Conservation (phyloP, 1,140 invertebrate genomes). For the Mesaphorura yosii region DNA sequence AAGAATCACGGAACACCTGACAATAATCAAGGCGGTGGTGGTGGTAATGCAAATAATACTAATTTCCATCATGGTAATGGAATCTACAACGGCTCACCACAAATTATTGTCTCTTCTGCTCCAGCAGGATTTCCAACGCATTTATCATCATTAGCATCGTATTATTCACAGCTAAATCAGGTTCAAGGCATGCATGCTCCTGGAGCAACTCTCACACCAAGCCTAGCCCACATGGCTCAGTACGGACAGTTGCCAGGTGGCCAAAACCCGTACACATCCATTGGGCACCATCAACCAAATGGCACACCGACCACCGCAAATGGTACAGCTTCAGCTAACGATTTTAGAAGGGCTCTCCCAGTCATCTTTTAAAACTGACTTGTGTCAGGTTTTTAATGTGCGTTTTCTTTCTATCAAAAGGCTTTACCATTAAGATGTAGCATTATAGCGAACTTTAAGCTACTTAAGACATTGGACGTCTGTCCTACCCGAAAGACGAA, state of each 20-base stretch:
- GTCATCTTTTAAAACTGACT: conserved; percentile 30
- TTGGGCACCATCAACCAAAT: conserved; percentile 23
- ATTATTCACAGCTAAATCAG: conserved; percentile 30
- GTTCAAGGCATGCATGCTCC: conserved; percentile 24
- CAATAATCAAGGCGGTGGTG: conserved; percentile 11
- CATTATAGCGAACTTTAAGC: not conserved
- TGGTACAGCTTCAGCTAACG: conserved; percentile 18
- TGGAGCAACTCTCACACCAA: conserved; percentile 12
- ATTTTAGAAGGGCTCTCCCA: conserved; percentile 28
- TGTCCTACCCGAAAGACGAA: not conserved
- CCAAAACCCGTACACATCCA: conserved; percentile 27
- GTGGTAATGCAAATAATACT: conserved; percentile 9
- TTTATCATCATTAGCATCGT: conserved; percentile 25
- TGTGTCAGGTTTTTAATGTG: no score
- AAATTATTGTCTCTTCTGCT: conserved; percentile 17
- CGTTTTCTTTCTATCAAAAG: no score
- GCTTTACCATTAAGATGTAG: no score
- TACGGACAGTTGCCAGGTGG: conserved; percentile 26
- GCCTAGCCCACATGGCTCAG: conserved; percentile 29
- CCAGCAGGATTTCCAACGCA: conserved; percentile 24
- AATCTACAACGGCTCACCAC: no score
- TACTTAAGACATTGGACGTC: not conserved
- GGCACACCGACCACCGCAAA: conserved; percentile 6
- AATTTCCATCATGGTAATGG: no score
- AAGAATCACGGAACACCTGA: conserved; percentile 18